These are phyloP conservation scores for Bujurquina vittata DNA, from an alignment of 2,113 vertebrate genomes.

Conservation along the genomic window DNA sequence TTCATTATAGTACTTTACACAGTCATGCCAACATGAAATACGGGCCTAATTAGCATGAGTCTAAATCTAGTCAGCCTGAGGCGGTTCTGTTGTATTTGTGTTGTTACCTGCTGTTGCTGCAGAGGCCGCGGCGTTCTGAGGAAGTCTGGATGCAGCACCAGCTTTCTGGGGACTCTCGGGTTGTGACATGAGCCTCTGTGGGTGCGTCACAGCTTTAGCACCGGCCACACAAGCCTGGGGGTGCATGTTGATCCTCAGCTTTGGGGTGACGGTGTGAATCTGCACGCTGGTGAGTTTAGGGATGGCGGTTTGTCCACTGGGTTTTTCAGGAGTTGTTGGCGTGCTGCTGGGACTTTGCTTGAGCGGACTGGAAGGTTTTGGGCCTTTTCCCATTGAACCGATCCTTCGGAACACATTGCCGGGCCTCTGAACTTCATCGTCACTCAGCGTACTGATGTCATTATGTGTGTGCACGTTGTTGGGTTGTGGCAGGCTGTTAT, in stretches of 20 bases:
- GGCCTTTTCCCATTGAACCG: slow-evolving; percentile 58
- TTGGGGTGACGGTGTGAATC: slow-evolving; percentile 56
- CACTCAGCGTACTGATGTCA: slow-evolving; percentile 44
- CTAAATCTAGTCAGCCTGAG: not conserved
- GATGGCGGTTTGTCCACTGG: slow-evolving; percentile 40
- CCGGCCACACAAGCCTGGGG: not conserved
- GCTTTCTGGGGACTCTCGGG: slow-evolving; percentile 61
- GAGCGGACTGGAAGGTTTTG: slow-evolving; percentile 64
- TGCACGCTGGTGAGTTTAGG: slow-evolving; percentile 60
- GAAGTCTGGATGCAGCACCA: not conserved
- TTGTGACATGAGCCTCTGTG: slow-evolving; percentile 30
- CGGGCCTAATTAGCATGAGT: not conserved
- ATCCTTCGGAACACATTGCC: slow-evolving; percentile 45
- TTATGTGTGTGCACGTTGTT: not conserved
- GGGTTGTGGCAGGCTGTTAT: not conserved
- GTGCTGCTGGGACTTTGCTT: slow-evolving; percentile 61
- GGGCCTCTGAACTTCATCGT: slow-evolving; percentile 58
- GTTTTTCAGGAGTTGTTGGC: slow-evolving; percentile 58
- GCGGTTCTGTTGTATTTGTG: not conserved
- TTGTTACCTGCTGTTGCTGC: slow-evolving; percentile 48
- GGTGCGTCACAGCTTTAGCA: slow-evolving; percentile 11
- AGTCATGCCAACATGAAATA: not conserved
- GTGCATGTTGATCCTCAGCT: slow-evolving; percentile 9
- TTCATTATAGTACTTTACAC: not conserved
- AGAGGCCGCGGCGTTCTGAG: not conserved